phyloP scores from a whole-genome alignment of 2,113 vertebrate species.

The Struthidea cinerea region DNA sequence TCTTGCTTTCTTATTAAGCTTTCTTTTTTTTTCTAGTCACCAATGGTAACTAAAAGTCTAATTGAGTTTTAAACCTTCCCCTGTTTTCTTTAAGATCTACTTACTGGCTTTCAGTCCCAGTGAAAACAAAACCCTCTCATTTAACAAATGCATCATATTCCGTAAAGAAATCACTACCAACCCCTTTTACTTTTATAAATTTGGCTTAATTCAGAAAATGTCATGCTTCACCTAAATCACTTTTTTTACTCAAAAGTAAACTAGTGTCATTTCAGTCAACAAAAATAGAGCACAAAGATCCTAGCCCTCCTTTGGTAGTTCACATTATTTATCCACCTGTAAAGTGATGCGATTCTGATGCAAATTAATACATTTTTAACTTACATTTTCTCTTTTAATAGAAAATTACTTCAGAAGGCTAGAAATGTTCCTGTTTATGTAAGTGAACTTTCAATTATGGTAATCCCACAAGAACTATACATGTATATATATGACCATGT shows the following conservation, averaged over 20 bases:
- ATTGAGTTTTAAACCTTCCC: background rate
- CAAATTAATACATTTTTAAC: slow-evolving; percentile 27
- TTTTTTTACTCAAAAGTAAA: background rate
- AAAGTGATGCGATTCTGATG: slow-evolving; percentile 26
- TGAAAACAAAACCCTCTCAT: background rate
- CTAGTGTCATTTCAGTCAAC: slow-evolving; percentile 2
- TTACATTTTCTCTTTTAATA: slow-evolving; percentile 20
- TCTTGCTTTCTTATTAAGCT: background rate
- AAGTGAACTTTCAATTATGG: slow-evolving; percentile 21
- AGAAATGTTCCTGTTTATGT: slow-evolving; percentile 21
- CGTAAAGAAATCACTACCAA: slow-evolving; percentile 23
- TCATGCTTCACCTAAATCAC: slow-evolving; percentile 1
- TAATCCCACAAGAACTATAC: slow-evolving; percentile 18
- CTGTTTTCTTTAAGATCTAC: background rate
- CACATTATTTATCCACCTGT: slow-evolving; percentile 30
- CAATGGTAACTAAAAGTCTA: background rate
- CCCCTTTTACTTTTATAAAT: background rate
- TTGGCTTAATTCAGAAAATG: slow-evolving; percentile 24
- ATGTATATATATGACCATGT: background rate
- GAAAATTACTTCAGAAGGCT: slow-evolving; percentile 21
- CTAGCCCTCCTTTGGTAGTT: background rate
- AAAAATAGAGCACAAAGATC: background rate
- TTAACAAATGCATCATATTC: slow-evolving; percentile 13
- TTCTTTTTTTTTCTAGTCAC: background rate
- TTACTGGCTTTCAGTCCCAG: background rate